Percentiles rank a stretch among this genome's conserved stretches.
phyloP scores from a whole-genome alignment of 2,888 invertebrate species.

The Coleophora deauratella region DNA sequence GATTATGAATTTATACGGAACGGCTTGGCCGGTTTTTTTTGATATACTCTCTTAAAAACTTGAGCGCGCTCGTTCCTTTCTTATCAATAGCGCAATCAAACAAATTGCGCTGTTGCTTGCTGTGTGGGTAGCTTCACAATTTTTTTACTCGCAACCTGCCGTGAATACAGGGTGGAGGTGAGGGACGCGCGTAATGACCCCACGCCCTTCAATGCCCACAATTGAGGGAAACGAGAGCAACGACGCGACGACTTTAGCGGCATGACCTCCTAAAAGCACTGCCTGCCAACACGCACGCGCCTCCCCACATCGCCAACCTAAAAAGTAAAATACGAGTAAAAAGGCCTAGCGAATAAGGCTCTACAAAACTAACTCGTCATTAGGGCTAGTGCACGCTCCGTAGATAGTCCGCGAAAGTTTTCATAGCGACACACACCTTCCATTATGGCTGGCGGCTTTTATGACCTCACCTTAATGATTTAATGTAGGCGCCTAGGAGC shows the following conservation, averaged over 20 bases:
- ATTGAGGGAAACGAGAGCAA: neutral
- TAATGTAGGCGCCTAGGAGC: neutral
- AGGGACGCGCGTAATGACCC: too few species aligned
- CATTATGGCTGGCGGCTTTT: neutral
- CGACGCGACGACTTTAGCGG: neutral
- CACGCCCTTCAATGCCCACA: neutral
- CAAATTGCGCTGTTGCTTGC: slow-evolving; percentile 6
- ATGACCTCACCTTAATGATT: neutral
- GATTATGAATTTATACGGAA: too few species aligned
- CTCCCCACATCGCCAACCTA: too few species aligned
- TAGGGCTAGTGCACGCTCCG: neutral
- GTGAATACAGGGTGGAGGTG: too few species aligned
- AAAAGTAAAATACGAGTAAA: too few species aligned
- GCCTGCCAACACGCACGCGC: too few species aligned
- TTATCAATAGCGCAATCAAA: slow-evolving; percentile 11
- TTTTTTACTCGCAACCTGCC: neutral
- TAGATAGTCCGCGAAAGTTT: neutral
- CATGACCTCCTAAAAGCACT: neutral
- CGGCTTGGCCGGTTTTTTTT: too few species aligned
- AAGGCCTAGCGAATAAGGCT: too few species aligned
- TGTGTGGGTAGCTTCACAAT: slow-evolving; percentile 2
- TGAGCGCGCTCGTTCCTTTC: too few species aligned
- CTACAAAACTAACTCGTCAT: neutral
- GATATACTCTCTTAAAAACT: too few species aligned
- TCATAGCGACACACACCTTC: slow-evolving; percentile 1